Evolutionary conservation across 2,888 invertebrate genomes (phyloP), one percentile per base, ranked within the genome.

Genomic region (Heteropelma amictum): DNA sequence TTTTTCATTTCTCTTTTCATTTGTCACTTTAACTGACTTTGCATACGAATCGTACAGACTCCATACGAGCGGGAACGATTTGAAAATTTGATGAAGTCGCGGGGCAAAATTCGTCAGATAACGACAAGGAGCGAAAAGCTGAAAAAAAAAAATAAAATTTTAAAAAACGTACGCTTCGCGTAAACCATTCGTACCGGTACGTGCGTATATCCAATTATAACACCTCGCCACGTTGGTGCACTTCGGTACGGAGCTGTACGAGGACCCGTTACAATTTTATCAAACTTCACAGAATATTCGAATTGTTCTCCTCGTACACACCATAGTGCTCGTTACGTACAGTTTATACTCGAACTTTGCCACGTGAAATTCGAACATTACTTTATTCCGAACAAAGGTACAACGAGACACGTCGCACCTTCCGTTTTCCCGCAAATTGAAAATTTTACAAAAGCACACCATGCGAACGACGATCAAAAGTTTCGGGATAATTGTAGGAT

Each of bases 1-100:
- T 58, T 17, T 58, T 35, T 56, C 14, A 30, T 51, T 51, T 68
- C 47, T 38, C 35, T 26, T 49, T 61, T 45, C 35, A 45, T 49
- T 49, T 26, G 19, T 12, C 35, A 38, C 21, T 7, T n/a, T 42
- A 17, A 30, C 42, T 45, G 7, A 26, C 17, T 28, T 17, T 28
- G 35, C 47, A 26, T 51, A 40, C 53, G n/a, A 53, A 30, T 8
- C 45, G 26, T 21, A 47, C 21, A 47, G n/a, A 47, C 38, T 14
- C 12, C 30, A 2, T 2, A 38, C 5, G 4, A 12, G 14, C 38
- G 14, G 14, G 12, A 6, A 1, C 6, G 1, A 2, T 12, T 5
- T 6, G 14, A 33, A 26, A 54, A 70, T 12, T 40, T 47, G 65
- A 70, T 40, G 49, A 64, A 54, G 53, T 53, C 42, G 14, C 35